These are phyloP conservation scores for Hyperoplus immaculatus DNA, from an alignment of 2,797 vertebrate genomes.

Conservation along the genomic window DNA sequence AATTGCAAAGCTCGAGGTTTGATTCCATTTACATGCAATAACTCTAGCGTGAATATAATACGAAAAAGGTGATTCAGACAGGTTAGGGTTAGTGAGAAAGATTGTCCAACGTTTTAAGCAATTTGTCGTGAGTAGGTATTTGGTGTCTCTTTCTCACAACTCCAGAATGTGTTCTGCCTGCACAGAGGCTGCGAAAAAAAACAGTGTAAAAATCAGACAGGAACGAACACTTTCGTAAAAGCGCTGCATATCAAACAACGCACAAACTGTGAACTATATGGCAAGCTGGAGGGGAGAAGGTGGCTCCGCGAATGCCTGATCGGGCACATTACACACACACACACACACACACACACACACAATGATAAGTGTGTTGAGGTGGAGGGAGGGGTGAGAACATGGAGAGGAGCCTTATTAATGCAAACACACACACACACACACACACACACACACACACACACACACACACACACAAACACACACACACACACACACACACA, in stretches of 20 bases:
- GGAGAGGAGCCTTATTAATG: slow-evolving; percentile 53
- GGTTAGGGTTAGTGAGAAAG: background rate
- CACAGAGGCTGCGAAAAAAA: slow-evolving; percentile 17
- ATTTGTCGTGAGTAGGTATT: slow-evolving; percentile 43
- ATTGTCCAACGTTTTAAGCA: slow-evolving; percentile 27
- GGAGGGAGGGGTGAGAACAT: background rate
- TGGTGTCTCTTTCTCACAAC: slow-evolving; percentile 31
- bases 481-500: background rate
- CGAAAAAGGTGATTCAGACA: background rate
- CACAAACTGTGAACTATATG: slow-evolving; percentile 66
- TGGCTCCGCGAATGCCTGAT: slow-evolving; percentile 33
- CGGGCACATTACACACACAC: slow-evolving; percentile 44
- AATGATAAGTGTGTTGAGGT: slow-evolving; percentile 29
- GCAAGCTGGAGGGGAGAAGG: slow-evolving; percentile 45
- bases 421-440: background rate
- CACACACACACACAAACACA: background rate
- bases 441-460: background rate
- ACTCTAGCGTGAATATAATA: background rate
- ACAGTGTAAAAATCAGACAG: slow-evolving; percentile 25
- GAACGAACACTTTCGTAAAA: slow-evolving; percentile 37
- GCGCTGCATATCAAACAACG: slow-evolving; percentile 48
- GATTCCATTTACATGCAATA: slow-evolving; percentile 3
- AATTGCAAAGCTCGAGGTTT: slow-evolving; percentile 1
- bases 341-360: slow-evolving; percentile 64
- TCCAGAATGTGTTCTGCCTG: slow-evolving; percentile 14